These are phyloP conservation scores for Physocephala rufipes DNA, from an alignment of 2,888 invertebrate genomes.

Conservation along the genomic window DNA sequence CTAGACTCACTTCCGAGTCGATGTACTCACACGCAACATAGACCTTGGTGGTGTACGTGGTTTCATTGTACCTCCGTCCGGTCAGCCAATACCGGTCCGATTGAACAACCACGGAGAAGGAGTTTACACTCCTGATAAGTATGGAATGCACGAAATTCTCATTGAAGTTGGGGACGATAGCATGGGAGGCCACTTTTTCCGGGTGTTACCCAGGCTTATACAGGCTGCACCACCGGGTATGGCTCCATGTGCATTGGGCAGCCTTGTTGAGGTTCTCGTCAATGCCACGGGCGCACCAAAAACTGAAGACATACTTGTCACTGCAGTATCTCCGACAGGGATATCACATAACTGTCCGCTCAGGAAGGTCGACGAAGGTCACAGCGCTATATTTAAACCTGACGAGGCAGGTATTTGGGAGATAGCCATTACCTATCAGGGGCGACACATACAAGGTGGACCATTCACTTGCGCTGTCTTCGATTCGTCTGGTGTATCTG, in stretches of 20 bases:
- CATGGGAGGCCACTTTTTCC: slow-evolving; percentile 77
- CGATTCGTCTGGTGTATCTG: slow-evolving; percentile 89
- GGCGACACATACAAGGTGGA: slow-evolving; percentile 94
- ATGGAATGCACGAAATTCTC: slow-evolving; percentile 89
- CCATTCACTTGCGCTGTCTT: slow-evolving; percentile 97
- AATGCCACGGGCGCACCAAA: slow-evolving; percentile 84
- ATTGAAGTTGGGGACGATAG: slow-evolving; percentile 72
- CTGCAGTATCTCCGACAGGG: slow-evolving; percentile 91
- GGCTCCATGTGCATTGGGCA: slow-evolving; percentile 94
- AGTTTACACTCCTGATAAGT: slow-evolving; percentile 85
- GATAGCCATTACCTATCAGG: slow-evolving; percentile 94
- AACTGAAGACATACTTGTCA: slow-evolving; percentile 87
- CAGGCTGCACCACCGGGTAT: slow-evolving; percentile 91
- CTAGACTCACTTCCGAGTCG: slow-evolving; percentile 82
- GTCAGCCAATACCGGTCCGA: slow-evolving; percentile 72
- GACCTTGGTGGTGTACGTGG: slow-evolving; percentile 78
- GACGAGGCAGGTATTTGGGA: slow-evolving; percentile 98
- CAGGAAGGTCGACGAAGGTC: slow-evolving; percentile 87
- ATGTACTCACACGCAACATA: slow-evolving; percentile 75
- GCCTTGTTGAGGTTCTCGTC: slow-evolving; percentile 92
- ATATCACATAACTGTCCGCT: slow-evolving; percentile 82
- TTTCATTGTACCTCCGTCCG: slow-evolving; percentile 81
- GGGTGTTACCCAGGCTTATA: slow-evolving; percentile 86
- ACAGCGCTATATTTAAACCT: slow-evolving; percentile 96
- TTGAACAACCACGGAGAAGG: slow-evolving; percentile 81